Evolutionary conservation across 2,888 invertebrate species (phyloP).

Genomic region (Phalera bucephala): DNA sequence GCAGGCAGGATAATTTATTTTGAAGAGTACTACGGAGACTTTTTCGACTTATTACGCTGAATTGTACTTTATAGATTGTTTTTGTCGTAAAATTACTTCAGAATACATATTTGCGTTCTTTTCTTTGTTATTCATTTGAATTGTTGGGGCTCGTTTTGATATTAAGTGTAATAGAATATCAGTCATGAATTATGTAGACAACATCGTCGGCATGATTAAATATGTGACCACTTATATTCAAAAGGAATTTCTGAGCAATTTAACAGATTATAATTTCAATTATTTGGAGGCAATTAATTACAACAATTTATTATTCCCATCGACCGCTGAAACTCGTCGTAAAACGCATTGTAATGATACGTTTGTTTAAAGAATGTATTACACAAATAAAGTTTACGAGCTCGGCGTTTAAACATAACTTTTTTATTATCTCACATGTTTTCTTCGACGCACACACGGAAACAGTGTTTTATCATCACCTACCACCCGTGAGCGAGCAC

Average conservation of each 20-base stretch:
- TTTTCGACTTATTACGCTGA: constrained; percentile 34
- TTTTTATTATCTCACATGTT: constrained; percentile 79
- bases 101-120: not conserved
- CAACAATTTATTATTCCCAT: constrained; percentile 59
- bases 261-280: constrained; percentile 47
- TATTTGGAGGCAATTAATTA: constrained; percentile 49
- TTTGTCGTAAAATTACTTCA: constrained; percentile 24
- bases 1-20: constrained; percentile 55
- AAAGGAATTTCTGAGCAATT: constrained; percentile 10
- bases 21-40: constrained; percentile 40
- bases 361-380: constrained; percentile 76
- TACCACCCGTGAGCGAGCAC: constrained; percentile 40
- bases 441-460: constrained; percentile 54
- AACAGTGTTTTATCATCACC: constrained; percentile 55
- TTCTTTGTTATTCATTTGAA: constrained; percentile 1
- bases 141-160: not conserved
- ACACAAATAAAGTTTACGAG: constrained; percentile 80
- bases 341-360: too few species aligned
- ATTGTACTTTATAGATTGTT: constrained; percentile 33
- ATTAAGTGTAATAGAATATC: not conserved
- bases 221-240: not conserved
- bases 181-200: not conserved
- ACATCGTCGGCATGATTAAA: not conserved
- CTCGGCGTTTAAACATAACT: constrained; percentile 68
- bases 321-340: constrained; percentile 58